These are phyloP conservation scores for Hypocryptadius cinnamomeus DNA, from an alignment of 2,113 vertebrate species.

Conservation along the genomic window DNA sequence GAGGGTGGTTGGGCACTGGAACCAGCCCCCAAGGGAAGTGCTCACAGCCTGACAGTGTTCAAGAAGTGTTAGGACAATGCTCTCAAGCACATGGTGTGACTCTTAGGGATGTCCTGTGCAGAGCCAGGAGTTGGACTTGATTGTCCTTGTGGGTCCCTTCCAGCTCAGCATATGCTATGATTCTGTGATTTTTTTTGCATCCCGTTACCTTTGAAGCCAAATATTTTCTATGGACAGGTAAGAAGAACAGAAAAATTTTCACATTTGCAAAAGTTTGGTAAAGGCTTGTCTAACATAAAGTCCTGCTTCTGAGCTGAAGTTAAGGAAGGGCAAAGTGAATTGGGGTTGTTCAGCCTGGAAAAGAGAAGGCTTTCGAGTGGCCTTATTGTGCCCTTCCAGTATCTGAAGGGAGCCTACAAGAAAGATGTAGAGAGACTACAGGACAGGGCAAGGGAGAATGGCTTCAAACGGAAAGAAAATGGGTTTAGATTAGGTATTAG, in stretches of 20 bases:
- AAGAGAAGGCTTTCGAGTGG: not conserved
- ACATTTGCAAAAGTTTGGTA: not conserved
- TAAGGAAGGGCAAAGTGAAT: not conserved
- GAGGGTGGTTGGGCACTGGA: not conserved
- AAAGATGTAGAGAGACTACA: not conserved
- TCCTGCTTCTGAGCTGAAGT: not conserved
- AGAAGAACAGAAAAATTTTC: not conserved
- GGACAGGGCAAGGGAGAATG: not conserved
- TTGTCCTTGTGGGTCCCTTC: not conserved
- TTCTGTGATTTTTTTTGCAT: not conserved
- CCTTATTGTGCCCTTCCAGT: not conserved
- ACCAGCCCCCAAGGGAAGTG: not conserved
- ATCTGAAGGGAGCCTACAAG: not conserved
- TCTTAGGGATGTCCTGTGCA: not conserved
- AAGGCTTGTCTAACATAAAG: not conserved
- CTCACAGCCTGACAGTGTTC: not conserved
- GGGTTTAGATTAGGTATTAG: not conserved
- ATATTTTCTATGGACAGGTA: not conserved
- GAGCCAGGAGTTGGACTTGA: not conserved
- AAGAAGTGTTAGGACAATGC: rapidly evolving
- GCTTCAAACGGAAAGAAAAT: not conserved
- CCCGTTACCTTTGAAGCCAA: not conserved
- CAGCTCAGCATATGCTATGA: not conserved
- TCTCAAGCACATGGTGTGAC: not conserved
- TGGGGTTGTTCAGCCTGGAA: not conserved